Evolutionary conservation across 2,888 invertebrate genomes (phyloP).

Genomic region (Cheilosia vulpina): DNA sequence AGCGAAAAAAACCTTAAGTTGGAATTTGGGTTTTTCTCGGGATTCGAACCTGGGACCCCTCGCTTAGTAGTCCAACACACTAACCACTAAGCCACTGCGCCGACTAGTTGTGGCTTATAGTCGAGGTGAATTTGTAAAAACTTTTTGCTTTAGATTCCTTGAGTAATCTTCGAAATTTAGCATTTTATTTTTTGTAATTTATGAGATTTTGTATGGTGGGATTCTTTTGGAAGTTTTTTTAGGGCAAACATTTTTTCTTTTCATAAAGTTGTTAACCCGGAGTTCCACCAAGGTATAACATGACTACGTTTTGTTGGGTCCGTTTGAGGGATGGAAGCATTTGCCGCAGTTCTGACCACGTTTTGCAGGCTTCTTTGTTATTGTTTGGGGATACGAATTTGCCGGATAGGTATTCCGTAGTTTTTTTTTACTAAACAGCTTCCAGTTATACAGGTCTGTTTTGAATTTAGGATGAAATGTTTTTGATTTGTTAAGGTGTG

Average conservation of each 20-base stretch:
- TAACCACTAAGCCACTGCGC: no score
- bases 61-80: no score
- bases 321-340: conserved; percentile 2
- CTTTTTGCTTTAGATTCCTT: conserved; percentile 17
- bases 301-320: background rate
- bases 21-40: no score
- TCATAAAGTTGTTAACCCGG: background rate
- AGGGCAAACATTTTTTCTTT: conserved; percentile 19
- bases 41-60: no score
- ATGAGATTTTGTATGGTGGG: background rate
- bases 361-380: conserved; percentile 15
- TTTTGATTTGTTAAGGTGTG: background rate
- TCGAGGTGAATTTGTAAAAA: conserved; percentile 1
- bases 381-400: background rate
- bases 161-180: conserved; percentile 10
- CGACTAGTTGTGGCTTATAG: conserved; percentile 11
- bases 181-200: conserved; percentile 1
- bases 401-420: background rate
- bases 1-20: no score
- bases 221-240: conserved; percentile 9
- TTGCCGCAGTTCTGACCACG: conserved; percentile 16
- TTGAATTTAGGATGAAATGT: conserved; percentile 11
- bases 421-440: background rate
- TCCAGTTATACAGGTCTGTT: conserved; percentile 17
- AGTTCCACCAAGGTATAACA: background rate